Percentiles rank a stretch among this genome's conserved stretches.
Conservation (phyloP, 2,888 invertebrate species). For the Aphidius colemani region DNA sequence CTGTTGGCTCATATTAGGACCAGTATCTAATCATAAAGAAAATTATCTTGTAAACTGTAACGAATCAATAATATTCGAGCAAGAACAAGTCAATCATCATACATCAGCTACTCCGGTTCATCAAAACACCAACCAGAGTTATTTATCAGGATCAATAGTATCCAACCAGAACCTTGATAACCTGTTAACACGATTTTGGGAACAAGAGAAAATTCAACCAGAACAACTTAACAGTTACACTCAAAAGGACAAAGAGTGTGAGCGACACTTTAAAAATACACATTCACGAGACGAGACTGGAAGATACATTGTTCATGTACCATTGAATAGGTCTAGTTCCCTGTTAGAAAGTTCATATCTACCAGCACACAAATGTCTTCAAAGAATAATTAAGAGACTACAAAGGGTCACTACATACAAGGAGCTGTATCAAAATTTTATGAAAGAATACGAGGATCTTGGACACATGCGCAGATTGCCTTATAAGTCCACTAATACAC, state of each 20-base stretch:
- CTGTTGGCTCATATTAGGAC: constrained; percentile 10
- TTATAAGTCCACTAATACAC: background rate
- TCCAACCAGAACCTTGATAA: background rate
- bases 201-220: background rate
- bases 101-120: fast-evolving
- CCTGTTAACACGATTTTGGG: background rate
- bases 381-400: background rate
- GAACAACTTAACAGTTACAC: background rate
- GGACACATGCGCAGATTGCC: constrained; percentile 3
- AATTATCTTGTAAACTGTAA: background rate
- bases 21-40: background rate
- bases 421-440: constrained; percentile 1
- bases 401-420: background rate
- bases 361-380: background rate
- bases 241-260: constrained; percentile 2
- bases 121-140: too few species aligned
- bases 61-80: background rate
- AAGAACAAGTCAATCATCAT: too few species aligned
- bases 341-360: background rate
- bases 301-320: constrained; percentile 7
- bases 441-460: constrained; percentile 15
- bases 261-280: constrained; percentile 6
- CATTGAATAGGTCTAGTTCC: background rate
- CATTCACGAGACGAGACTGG: constrained; percentile 7
- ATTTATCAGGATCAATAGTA: too few species aligned